Evolutionary conservation across 2,113 vertebrate genomes (phyloP), one percentile per base, ranked within the genome.

Genomic region (Solea solea): DNA sequence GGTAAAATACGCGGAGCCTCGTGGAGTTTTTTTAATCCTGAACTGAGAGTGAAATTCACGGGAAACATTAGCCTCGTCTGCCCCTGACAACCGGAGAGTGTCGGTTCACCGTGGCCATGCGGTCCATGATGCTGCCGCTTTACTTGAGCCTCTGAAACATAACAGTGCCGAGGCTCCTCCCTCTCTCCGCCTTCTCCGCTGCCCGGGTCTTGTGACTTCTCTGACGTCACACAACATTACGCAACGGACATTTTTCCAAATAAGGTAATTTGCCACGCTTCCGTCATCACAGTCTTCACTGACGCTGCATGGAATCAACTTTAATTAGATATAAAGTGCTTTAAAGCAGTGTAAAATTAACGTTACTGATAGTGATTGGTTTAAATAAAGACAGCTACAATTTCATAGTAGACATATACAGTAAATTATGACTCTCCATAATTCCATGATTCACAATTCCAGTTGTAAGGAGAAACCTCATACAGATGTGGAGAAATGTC

Each of bases 181-280:
- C 64, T 21, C 52, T 49, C 69, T 74, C 54, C 74, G 13, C 65
- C 41, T 0, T 41, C 48, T 61, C 66, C 4, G 59, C 67, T 7
- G 41, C 52, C 44, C 1, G 13, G 64, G 90, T 94, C 93, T 91
- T 88, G 86, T 94, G 93, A 93, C 93, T 82, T 54, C 55, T 69
- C 46, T 91, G 93, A 94, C 93, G 93, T 93, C 91, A 94, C 3
- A 50, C 46, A 2, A 1, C 54, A 5, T 91, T 92, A 92, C 89
- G 88, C 86, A 92, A 92, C 45, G 9, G 0, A 1, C 55, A 55
- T 65, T 62, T 81, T 62, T 81, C 88, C 84, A 81, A 78, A 90
- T 86, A 92, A 82, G 89, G 84, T 51, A 54, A 65, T 54, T 21
- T 21, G 1, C 9, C 40, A 13, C 40, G n/a, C 15, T 60, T 21